Evolutionary conservation across 2,797 vertebrate species (phyloP), one percentile per base, ranked within the genome.

Genomic region (Crocidura indochinensis): DNA sequence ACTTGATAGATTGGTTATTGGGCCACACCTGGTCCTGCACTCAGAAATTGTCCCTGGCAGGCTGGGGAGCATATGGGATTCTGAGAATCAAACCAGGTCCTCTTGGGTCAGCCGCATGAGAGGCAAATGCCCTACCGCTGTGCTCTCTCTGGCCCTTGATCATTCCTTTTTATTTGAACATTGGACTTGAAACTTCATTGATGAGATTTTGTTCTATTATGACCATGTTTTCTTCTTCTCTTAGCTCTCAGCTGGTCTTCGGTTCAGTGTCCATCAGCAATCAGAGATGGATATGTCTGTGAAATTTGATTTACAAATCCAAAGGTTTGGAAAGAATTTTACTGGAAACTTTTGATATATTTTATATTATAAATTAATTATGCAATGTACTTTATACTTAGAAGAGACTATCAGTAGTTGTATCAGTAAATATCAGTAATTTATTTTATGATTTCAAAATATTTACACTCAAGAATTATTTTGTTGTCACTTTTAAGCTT

Each of bases 261-360:
- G 98, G 67, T 99, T 99, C 97, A 99, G 99, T 0, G 99, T 99
- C 2, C 99, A 99, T 91, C 99, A 99, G 97, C 98, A 99, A 51
- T 99, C 99, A 1, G 99, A 99, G 94, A 99, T 99, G 96, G 99
- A 99, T 96, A 99, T 99, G 0, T 98, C 98, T 0, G 99, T 99
- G 82, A 99, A 98, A 97, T 99, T 99, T 84, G 98, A 99, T 90
- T 96, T 99, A 87, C 99, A 99, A 82, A 99, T 99, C 12, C 98
- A 98, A 96, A 99, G 99, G 99, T 99, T 97, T 0, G 88, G 77
- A 91, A 86, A 81, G 47, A 53, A 47, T 49, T 22, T 71, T 29
- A 22, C 38, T 26, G 44, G 26, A 49, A 69, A 31, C 62, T 31
- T 49, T 38, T 29, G 38, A 90, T 6, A 11, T 84, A 51, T 71